Percentiles rank a stretch among this genome's conserved stretches.
Evolutionary conservation across 2,797 vertebrate genomes (phyloP).

Genomic region (Manis crassicaudata): DNA sequence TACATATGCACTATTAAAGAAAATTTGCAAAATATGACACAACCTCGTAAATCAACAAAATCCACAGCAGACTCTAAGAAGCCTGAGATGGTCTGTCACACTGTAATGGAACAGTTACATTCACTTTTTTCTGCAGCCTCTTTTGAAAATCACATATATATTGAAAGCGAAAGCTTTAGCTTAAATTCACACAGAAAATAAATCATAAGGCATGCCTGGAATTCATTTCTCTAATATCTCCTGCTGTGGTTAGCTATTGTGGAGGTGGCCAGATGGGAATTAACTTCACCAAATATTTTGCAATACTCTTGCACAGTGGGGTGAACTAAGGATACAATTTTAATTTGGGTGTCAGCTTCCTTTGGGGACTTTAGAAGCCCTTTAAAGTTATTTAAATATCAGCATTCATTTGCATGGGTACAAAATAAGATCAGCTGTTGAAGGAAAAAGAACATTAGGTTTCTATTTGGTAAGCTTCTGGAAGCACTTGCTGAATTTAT

Average conservation of each 20-base stretch:
- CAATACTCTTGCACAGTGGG: constrained; percentile 11
- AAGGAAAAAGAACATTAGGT: constrained; percentile 25
- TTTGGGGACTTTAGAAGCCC: constrained; percentile 63
- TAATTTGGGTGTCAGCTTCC: constrained; percentile 57
- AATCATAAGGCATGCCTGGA: constrained; percentile 48
- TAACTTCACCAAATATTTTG: constrained; percentile 61
- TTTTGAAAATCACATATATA: constrained; percentile 66
- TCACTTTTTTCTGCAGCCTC: background rate
- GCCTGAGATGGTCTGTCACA: background rate
- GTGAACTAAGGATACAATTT: constrained; percentile 74
- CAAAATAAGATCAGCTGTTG: constrained; percentile 54
- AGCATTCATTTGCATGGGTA: constrained; percentile 58
- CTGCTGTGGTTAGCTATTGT: background rate
- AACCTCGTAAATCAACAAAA: constrained; percentile 68
- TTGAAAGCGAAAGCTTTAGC: constrained; percentile 12
- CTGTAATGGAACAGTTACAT: constrained; percentile 40
- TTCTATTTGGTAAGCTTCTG: constrained; percentile 45
- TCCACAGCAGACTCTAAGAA: constrained; percentile 57
- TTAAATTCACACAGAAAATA: constrained; percentile 65
- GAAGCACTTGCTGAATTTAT: constrained; percentile 31
- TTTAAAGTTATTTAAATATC: constrained; percentile 67
- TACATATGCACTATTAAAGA: constrained; percentile 63
- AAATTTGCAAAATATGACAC: constrained; percentile 41
- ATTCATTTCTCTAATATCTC: constrained; percentile 54
- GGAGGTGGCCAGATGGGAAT: constrained; percentile 56